Conservation (phyloP, 35 echinoderm and acorn worm genomes). For the Strongylocentrotus purpuratus region DNA sequence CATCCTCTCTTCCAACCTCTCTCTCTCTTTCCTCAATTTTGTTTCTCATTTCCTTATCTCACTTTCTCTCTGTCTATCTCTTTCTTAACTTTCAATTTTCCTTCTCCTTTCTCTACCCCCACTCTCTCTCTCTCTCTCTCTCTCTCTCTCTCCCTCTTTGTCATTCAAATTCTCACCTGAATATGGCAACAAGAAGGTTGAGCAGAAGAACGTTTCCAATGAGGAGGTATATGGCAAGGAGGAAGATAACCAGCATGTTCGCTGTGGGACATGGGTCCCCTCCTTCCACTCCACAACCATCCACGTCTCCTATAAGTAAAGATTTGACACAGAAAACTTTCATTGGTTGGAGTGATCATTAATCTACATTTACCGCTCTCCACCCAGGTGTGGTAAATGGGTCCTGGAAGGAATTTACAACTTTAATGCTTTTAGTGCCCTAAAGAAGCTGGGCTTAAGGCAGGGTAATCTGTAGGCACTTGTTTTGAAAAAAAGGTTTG, state of each 20-base stretch:
- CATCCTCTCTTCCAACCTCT: not conserved
- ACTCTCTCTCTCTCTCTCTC: not conserved
- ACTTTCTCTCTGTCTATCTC: too few relatives aligned
- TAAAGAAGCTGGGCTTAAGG: too few relatives aligned
- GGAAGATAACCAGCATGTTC: slow-evolving; percentile 55
- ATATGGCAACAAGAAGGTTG: slow-evolving; percentile 89
- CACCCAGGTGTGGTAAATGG: too few relatives aligned
- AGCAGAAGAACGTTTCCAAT: slow-evolving; percentile 77
- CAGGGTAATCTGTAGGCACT: too few relatives aligned
- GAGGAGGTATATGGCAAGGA: slow-evolving; percentile 71
- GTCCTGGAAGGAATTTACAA: too few relatives aligned
- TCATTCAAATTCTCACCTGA: slow-evolving; percentile 52
- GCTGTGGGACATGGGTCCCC: slow-evolving; percentile 42
- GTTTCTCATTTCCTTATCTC: too few relatives aligned
- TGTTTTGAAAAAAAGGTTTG: too few relatives aligned
- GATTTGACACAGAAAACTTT: not conserved
- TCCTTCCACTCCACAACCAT: slow-evolving; percentile 28
- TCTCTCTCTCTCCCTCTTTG: not conserved
- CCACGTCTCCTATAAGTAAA: slow-evolving; percentile 33
- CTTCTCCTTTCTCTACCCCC: too few relatives aligned
- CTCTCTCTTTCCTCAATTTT: not conserved
- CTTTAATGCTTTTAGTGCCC: too few relatives aligned
- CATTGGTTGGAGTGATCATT: too few relatives aligned
- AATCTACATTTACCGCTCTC: too few relatives aligned
- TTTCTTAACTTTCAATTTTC: too few relatives aligned